A percentile compares a stretch with the other conserved stretches of the same genome.
phyloP scores from a whole-genome alignment of 1,140 invertebrate genomes.

The Leptestheria dahalacensis region DNA sequence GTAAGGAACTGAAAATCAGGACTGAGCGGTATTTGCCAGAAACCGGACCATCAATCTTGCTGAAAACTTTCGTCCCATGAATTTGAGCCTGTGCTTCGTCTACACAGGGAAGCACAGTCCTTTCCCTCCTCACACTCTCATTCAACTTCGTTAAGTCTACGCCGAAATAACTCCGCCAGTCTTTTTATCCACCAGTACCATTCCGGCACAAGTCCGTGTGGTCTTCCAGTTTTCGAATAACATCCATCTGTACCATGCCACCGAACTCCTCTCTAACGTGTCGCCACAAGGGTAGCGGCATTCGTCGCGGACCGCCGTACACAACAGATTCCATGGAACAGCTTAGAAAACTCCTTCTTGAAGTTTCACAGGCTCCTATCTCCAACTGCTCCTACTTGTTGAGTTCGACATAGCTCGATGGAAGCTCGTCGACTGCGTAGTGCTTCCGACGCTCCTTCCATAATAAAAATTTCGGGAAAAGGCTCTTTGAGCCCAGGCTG shows the following conservation, averaged over 20 bases:
- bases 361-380: not conserved
- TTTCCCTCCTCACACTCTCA: slow-evolving; percentile 19
- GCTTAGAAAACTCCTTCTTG: not conserved
- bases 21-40: slow-evolving; percentile 6
- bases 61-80: slow-evolving; percentile 6
- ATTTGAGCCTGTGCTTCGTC: slow-evolving; percentile 17
- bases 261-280: slow-evolving; percentile 22
- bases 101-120: slow-evolving; percentile 20
- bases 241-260: slow-evolving; percentile 18
- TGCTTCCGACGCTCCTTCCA: not conserved
- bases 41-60: slow-evolving; percentile 23
- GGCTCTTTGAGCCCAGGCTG: no score
- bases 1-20: not conserved
- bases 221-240: slow-evolving; percentile 25
- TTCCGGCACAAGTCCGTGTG: slow-evolving; percentile 27
- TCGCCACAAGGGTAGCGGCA: not conserved
- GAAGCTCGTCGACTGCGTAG: not conserved
- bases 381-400: no score
- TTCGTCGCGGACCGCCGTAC: not conserved
- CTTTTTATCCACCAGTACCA: slow-evolving; percentile 27
- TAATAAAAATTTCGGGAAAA: not conserved
- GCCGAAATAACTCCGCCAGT: slow-evolving; percentile 26
- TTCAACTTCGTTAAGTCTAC: slow-evolving; percentile 27
- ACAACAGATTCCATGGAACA: not conserved
- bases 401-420: not conserved